A percentile compares a stretch with the other conserved stretches of the same genome.
Conservation (phyloP, 2,113 vertebrate genomes). For the Rhinoptilus africanus region DNA sequence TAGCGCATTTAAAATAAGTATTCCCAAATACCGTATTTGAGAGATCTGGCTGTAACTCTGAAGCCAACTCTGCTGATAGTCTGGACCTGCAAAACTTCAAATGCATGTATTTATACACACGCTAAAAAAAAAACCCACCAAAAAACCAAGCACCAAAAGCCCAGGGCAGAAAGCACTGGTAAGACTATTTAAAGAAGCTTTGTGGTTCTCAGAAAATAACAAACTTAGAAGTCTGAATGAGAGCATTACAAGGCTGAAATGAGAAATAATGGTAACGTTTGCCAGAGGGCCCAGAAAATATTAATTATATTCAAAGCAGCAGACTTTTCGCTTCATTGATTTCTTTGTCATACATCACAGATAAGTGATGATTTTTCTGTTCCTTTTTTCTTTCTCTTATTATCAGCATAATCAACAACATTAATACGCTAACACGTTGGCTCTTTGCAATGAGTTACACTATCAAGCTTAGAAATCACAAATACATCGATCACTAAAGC, state of each 20-base stretch:
- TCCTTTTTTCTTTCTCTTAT: background rate
- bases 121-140: background rate
- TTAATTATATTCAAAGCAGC: conserved; percentile 15
- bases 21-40: background rate
- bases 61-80: background rate
- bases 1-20: background rate
- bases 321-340: background rate
- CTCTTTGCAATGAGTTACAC: background rate
- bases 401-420: background rate
- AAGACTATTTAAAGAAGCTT: background rate
- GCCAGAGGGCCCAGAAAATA: background rate
- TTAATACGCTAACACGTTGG: background rate
- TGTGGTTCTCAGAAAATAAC: background rate
- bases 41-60: background rate
- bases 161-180: background rate
- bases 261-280: background rate
- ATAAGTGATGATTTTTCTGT: background rate
- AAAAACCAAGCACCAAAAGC: background rate
- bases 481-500: background rate
- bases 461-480: background rate
- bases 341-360: background rate
- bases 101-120: background rate
- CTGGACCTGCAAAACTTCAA: background rate
- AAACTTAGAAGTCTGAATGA: background rate
- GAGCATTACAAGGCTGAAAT: background rate